A percentile compares a stretch with the other conserved stretches of the same genome.
These are phyloP conservation scores for Porites lutea DNA, from an alignment of 64 coral and sea anemone species.

Conservation along the genomic window DNA sequence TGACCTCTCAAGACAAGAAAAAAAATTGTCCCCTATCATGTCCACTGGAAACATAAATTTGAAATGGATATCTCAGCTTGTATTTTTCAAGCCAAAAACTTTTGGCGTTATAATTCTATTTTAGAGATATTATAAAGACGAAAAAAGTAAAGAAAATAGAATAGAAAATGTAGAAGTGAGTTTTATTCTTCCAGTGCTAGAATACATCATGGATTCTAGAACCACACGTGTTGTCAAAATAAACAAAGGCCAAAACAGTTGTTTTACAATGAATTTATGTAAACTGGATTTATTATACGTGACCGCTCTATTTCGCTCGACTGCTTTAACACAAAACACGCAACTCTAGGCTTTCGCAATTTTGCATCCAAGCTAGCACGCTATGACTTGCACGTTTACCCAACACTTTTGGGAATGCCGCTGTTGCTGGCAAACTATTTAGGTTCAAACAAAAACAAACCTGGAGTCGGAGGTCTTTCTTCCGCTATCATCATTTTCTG, in stretches of 20 bases:
- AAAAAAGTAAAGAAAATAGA: too few species aligned
- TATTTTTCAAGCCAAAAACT: too few species aligned
- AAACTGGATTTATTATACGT: neutral
- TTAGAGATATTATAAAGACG: too few species aligned
- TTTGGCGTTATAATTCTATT: too few species aligned
- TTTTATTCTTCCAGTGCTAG: too few species aligned
- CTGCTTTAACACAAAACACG: neutral
- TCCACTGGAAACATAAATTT: too few species aligned
- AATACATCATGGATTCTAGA: neutral
- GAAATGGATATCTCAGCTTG: too few species aligned
- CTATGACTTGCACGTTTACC: neutral
- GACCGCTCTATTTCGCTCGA: neutral
- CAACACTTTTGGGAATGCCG: neutral
- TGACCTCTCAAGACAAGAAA: too few species aligned
- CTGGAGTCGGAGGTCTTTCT: slow-evolving; percentile 87
- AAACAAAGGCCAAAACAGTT: neutral
- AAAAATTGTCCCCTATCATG: too few species aligned
- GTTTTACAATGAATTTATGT: neutral
- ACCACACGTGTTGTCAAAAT: neutral
- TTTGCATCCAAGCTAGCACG: neutral
- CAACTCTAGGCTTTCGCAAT: slow-evolving; percentile 8
- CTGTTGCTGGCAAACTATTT: neutral
- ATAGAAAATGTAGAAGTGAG: too few species aligned
- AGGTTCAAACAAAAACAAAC: slow-evolving; percentile 31
- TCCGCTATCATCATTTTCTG: slow-evolving; percentile 38